Evolutionary conservation across 2,113 vertebrate genomes (phyloP).

Genomic region (Sturnus vulgaris): DNA sequence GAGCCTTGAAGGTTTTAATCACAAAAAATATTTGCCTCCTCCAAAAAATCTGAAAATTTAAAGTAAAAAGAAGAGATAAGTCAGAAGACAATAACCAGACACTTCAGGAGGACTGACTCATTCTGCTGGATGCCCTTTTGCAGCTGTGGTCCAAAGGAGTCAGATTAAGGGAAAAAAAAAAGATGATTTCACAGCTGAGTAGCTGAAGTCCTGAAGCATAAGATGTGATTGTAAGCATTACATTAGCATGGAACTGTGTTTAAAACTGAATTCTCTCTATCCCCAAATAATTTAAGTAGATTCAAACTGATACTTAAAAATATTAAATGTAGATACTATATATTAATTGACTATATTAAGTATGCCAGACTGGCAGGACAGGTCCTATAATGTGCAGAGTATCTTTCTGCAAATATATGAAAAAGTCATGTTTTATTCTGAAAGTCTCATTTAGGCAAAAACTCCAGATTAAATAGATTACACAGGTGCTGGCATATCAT

Average conservation of each 20-base stretch:
- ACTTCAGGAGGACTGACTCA: background rate
- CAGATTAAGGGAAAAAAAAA: background rate
- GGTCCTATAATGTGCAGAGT: background rate
- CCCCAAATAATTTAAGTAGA: background rate
- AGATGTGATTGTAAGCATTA: background rate
- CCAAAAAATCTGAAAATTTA: background rate
- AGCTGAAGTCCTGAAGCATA: background rate
- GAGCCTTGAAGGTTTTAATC: background rate
- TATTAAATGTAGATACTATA: background rate
- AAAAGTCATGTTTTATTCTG: background rate
- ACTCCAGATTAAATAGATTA: background rate
- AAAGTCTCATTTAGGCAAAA: background rate
- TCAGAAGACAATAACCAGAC: background rate
- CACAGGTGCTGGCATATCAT: background rate
- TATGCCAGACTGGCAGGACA: background rate
- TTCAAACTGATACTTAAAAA: background rate
- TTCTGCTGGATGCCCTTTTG: background rate
- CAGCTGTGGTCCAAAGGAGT: background rate
- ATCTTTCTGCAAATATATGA: background rate
- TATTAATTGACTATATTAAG: background rate
- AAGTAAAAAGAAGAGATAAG: background rate
- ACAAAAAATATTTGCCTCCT: background rate
- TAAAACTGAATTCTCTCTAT: background rate
- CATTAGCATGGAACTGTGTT: background rate
- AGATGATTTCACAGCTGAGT: constrained; percentile 11